These are phyloP conservation scores for Solenodon paradoxus DNA, from an alignment of 2,113 vertebrate genomes.

Conservation along the genomic window DNA sequence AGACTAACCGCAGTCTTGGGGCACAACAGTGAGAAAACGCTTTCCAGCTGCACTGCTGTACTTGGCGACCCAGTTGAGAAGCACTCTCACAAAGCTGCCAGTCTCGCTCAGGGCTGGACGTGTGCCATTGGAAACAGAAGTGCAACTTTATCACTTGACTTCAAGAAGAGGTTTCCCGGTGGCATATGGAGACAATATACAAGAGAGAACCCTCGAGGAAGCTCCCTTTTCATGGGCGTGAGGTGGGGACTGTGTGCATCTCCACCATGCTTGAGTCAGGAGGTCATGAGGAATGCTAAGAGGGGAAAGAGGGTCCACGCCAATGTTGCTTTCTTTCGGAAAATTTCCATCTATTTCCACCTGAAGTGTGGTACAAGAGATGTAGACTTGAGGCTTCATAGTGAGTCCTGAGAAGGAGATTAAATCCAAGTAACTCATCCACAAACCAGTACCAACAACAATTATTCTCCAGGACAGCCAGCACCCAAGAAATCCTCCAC, in stretches of 20 bases:
- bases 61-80: constrained; percentile 43
- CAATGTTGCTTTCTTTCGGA: neutral
- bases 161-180: constrained; percentile 61
- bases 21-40: constrained; percentile 64
- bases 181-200: constrained; percentile 62
- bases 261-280: neutral
- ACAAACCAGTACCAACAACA: neutral
- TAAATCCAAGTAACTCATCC: neutral
- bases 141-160: constrained; percentile 72
- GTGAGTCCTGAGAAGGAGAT: constrained; percentile 1
- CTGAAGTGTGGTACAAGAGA: neutral
- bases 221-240: neutral
- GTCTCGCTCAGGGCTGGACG: constrained; percentile 55
- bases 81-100: constrained; percentile 49
- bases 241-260: neutral
- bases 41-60: constrained; percentile 70
- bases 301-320: neutral
- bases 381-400: neutral
- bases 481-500: too few relatives aligned
- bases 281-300: neutral
- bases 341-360: neutral
- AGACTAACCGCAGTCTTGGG: constrained; percentile 57
- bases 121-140: constrained; percentile 76
- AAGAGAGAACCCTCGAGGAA: constrained; percentile 12
- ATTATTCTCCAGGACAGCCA: neutral